Conservation (phyloP, 2,797 vertebrate genomes). For the Gallinago nigripennis region DNA sequence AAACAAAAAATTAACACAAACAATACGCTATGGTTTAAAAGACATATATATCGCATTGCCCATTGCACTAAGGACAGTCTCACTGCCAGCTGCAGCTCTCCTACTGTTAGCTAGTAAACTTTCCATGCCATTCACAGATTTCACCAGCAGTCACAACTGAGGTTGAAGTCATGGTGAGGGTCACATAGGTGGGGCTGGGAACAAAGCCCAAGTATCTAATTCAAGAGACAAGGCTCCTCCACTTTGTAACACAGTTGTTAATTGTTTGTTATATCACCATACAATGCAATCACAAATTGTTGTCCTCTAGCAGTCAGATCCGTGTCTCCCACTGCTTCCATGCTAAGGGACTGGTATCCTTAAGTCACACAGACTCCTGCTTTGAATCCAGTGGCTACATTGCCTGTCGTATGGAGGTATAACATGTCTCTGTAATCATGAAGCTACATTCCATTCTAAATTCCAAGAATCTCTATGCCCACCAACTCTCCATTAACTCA, state of each 20-base stretch:
- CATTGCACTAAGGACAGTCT: background rate
- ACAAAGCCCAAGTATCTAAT: background rate
- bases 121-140: background rate
- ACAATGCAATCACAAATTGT: background rate
- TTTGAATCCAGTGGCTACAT: background rate
- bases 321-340: background rate
- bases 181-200: background rate
- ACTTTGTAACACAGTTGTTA: background rate
- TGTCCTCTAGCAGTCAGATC: background rate
- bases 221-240: background rate
- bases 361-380: background rate
- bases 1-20: background rate
- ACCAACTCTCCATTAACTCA: background rate
- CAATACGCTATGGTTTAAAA: background rate
- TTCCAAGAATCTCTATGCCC: background rate
- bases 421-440: background rate
- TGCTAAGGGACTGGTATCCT: background rate
- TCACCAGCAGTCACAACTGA: background rate
- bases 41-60: background rate
- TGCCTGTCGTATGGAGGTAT: background rate
- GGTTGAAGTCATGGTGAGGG: background rate
- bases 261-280: background rate
- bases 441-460: background rate
- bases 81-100: background rate
- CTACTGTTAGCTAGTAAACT: background rate